A percentile compares a stretch with the other conserved stretches of the same genome.
phyloP scores from a whole-genome alignment of 2,888 invertebrate genomes.

The Nipponacmea schrenckii region DNA sequence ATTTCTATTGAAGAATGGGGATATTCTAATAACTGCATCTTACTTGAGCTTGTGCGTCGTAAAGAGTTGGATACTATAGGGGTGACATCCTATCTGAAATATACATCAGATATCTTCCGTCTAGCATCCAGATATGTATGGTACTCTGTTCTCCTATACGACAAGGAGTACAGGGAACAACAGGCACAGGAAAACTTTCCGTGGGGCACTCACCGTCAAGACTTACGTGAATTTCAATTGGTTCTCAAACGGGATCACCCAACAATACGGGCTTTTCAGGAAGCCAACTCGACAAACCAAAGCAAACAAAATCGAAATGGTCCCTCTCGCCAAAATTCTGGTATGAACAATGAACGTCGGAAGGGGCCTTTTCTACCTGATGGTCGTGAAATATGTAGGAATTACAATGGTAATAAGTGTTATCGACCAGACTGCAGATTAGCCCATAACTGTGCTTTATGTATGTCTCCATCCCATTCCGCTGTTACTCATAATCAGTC shows the following conservation, averaged over 20 bases:
- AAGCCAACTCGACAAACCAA: not conserved
- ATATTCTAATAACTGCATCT: not conserved
- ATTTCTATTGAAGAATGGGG: not conserved
- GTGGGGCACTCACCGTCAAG: not conserved
- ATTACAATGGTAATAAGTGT: not conserved
- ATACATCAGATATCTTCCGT: not conserved
- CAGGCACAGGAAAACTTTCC: not conserved
- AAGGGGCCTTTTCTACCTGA: constrained; percentile 8
- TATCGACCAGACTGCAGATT: not conserved
- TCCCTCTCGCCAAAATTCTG: too few relatives aligned
- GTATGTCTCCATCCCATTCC: not conserved
- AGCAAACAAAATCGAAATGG: not conserved
- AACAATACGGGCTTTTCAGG: not conserved
- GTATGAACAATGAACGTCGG: not conserved
- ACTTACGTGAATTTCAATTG: not conserved
- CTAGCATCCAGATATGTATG: not conserved
- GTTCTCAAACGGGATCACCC: too few relatives aligned
- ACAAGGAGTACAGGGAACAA: too few relatives aligned
- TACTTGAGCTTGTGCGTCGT: not conserved
- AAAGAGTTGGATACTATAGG: not conserved
- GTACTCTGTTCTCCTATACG: not conserved
- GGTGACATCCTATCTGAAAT: not conserved
- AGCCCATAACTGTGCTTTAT: constrained; percentile 4
- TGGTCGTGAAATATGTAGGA: constrained; percentile 3
- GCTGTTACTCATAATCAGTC: not conserved